phyloP scores from a whole-genome alignment of 2,888 invertebrate species.

The Macrostomum cliftonense region DNA sequence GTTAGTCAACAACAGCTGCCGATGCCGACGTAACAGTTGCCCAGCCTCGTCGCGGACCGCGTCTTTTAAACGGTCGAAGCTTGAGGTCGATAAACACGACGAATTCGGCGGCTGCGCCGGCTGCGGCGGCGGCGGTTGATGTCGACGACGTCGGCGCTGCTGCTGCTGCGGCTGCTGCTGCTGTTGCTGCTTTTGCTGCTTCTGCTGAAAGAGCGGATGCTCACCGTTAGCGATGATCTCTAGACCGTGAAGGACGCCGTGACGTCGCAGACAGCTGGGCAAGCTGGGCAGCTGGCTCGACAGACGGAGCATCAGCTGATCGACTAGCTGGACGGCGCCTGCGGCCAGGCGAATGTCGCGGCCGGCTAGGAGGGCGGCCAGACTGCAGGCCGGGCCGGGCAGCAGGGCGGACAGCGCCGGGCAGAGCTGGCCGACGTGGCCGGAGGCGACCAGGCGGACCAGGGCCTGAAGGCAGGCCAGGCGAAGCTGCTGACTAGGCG shows the following conservation, averaged over 20 bases:
- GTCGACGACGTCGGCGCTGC: neutral
- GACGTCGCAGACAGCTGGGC: conserved; percentile 69
- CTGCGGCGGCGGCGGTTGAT: neutral
- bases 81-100: neutral
- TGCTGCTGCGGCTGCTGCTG: neutral
- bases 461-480: conserved; percentile 88
- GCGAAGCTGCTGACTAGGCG: conserved; percentile 50
- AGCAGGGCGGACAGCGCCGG: too few relatives aligned
- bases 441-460: conserved; percentile 83
- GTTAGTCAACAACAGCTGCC: too few relatives aligned
- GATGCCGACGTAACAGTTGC: neutral
- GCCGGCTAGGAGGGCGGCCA: conserved; percentile 50
- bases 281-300: conserved; percentile 64
- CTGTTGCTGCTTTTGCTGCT: too few relatives aligned
- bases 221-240: too few relatives aligned
- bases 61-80: too few relatives aligned
- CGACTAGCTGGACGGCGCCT: conserved; percentile 84
- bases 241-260: conserved; percentile 45
- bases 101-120: neutral
- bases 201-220: too few relatives aligned
- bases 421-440: conserved; percentile 57
- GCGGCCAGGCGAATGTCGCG: conserved; percentile 51
- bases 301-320: conserved; percentile 82
- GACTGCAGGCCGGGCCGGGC: conserved; percentile 68
- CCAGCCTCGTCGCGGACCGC: too few relatives aligned